phyloP scores from a whole-genome alignment of 2,797 vertebrate genomes.

The Notolabrus celidotus region DNA sequence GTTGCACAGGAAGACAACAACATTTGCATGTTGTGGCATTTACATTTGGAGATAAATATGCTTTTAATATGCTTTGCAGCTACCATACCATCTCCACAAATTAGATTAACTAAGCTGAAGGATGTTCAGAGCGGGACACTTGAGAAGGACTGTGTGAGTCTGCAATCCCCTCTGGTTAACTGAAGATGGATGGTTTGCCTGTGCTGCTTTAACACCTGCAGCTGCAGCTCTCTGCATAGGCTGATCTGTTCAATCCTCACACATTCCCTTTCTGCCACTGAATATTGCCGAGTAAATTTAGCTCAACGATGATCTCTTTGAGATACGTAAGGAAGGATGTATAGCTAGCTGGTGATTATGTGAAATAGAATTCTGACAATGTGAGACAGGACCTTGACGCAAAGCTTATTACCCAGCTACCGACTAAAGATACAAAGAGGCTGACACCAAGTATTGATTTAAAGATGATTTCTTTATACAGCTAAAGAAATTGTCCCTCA shows the following conservation, averaged over 20 bases:
- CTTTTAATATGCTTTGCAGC: slow-evolving; percentile 59
- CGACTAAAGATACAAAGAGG: no score
- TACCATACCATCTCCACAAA: slow-evolving; percentile 30
- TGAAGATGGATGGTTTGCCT: slow-evolving; percentile 33
- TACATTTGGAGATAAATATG: slow-evolving; percentile 55
- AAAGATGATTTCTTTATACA: no score
- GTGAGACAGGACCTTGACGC: no score
- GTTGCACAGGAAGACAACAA: slow-evolving; percentile 12
- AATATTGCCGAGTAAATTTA: not conserved
- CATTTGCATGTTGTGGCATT: slow-evolving; percentile 73
- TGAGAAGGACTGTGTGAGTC: slow-evolving; percentile 34
- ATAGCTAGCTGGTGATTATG: no score
- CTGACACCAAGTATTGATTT: no score
- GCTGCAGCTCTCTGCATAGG: slow-evolving; percentile 19
- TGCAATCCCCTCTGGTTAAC: slow-evolving; percentile 29
- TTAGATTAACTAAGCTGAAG: slow-evolving; percentile 54
- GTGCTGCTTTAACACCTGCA: slow-evolving; percentile 25
- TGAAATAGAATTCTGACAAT: no score
- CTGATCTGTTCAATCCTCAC: slow-evolving; percentile 22
- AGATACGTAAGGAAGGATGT: not conserved
- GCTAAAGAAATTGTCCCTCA: no score
- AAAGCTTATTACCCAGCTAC: no score
- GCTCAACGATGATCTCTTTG: not conserved
- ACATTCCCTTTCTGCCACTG: slow-evolving; percentile 23
- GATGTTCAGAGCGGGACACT: slow-evolving; percentile 41